Evolutionary conservation across 2,113 vertebrate genomes (phyloP).

Genomic region (Coptodon rendalli): DNA sequence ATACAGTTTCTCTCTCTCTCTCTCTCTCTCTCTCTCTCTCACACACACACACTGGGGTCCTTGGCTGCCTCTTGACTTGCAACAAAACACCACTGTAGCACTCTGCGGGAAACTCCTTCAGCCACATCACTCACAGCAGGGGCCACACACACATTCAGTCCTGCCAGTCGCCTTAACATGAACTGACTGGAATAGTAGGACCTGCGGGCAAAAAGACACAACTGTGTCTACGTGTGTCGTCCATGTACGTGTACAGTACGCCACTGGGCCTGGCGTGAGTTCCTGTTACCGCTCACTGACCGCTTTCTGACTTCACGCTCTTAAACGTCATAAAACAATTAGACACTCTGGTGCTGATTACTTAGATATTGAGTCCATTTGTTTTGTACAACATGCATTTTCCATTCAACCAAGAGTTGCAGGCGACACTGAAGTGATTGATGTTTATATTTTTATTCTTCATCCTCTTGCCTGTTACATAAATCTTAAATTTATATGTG

Average conservation of each 20-base stretch:
- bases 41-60: not conserved
- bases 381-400: not conserved
- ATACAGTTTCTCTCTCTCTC: not conserved
- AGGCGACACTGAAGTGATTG: not conserved
- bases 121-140: conserved; percentile 25
- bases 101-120: conserved; percentile 37
- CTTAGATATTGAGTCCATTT: not conserved
- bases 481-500: not conserved
- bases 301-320: not conserved
- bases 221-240: not conserved
- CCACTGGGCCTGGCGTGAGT: not conserved
- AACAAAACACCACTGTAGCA: conserved; percentile 24
- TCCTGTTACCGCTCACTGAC: not conserved
- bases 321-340: not conserved
- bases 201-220: not conserved
- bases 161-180: conserved; percentile 3
- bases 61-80: not conserved
- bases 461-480: not conserved
- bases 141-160: not conserved
- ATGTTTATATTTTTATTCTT: not conserved
- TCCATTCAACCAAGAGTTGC: not conserved
- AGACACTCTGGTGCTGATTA: not conserved
- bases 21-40: not conserved
- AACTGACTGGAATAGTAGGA: conserved; percentile 14
- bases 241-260: not conserved